phyloP scores from a whole-genome alignment of 2,888 invertebrate genomes.

The Eudasyphora cyanicolor region DNA sequence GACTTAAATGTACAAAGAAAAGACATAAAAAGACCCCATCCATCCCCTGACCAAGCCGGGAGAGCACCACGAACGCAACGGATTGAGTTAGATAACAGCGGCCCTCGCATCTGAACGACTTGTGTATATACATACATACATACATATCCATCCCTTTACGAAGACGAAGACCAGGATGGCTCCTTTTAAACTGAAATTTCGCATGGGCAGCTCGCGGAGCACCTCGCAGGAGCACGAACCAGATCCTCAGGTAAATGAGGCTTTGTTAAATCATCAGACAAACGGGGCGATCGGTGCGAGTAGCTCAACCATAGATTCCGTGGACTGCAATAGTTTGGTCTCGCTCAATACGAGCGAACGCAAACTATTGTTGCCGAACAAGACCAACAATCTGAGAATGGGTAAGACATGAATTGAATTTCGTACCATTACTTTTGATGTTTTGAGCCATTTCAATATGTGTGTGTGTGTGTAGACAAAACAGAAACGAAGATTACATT shows the following conservation, averaged over 20 bases:
- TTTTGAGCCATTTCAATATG: constrained; percentile 29
- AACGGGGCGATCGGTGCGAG: constrained; percentile 76
- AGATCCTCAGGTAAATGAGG: constrained; percentile 79
- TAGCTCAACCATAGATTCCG: constrained; percentile 79
- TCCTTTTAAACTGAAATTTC: constrained; percentile 80
- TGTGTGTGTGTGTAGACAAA: constrained; percentile 43
- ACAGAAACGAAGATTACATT: constrained; percentile 12
- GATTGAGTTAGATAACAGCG: no score
- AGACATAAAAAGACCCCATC: constrained; percentile 22
- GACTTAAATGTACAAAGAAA: constrained; percentile 53
- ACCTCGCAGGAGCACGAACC: constrained; percentile 80
- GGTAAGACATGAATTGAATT: constrained; percentile 73
- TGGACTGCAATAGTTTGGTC: constrained; percentile 78
- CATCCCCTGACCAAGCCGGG: no score
- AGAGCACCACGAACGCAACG: not conserved
- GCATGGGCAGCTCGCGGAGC: constrained; percentile 80
- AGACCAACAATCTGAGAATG: constrained; percentile 76
- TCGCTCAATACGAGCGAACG: constrained; percentile 77
- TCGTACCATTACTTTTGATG: constrained; percentile 40
- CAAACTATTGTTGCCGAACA: constrained; percentile 76
- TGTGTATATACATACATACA: no score
- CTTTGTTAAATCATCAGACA: constrained; percentile 74
- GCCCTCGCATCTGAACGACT: no score
- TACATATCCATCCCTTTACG: not conserved
- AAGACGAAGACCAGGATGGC: constrained; percentile 73